Evolutionary conservation across 2,888 invertebrate genomes (phyloP), one percentile per base, ranked within the genome.

Genomic region (Andrena trimmerana): DNA sequence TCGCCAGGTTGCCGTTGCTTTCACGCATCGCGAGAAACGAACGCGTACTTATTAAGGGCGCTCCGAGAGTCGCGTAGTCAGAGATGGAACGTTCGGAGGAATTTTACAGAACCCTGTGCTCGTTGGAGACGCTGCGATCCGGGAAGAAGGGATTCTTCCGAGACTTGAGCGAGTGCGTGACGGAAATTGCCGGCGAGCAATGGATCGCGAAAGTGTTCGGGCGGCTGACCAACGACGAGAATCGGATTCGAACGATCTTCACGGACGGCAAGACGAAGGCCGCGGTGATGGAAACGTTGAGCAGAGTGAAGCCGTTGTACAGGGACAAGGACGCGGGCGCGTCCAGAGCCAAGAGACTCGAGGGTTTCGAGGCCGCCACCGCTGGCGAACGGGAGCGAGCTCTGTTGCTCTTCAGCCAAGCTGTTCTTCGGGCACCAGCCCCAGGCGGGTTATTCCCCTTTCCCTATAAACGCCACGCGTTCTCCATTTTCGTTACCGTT

Each of bases 61-160:
- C 42, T 13, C 13, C 13, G 3, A 16, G 16, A 42, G 5, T 5
- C 42, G 42, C 16, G 13, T 0, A 16, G 16, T 5, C 20, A 10
- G 57, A 6, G 13, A 90, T 89, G 91, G 89, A 87, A 57, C 78
- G 80, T 1, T 59, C 70, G 20, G 88, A 90, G 24, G 77, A 94
- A 2, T 91, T 90, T 16, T 97, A 96, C 91, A 96, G 96, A 50
- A 94, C 95, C 27, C 95, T 96, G 50, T 98, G 97, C 94, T 97
- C 97, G 89, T 95, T 96, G 89, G 96, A 96, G 80, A 98, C 97
- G 0, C 95, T 98, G 0, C 97, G 97, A 92, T 96, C 97, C 0
- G 96, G 96, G 87, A 95, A 95, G 80, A 96, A 96, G 89, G 97
- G 97, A 0, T 98, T 97, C 93, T 97, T 98, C 92, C 95, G 95